Evolutionary conservation across 2,797 vertebrate species (phyloP).

Genomic region (Cottoperca gobio): DNA sequence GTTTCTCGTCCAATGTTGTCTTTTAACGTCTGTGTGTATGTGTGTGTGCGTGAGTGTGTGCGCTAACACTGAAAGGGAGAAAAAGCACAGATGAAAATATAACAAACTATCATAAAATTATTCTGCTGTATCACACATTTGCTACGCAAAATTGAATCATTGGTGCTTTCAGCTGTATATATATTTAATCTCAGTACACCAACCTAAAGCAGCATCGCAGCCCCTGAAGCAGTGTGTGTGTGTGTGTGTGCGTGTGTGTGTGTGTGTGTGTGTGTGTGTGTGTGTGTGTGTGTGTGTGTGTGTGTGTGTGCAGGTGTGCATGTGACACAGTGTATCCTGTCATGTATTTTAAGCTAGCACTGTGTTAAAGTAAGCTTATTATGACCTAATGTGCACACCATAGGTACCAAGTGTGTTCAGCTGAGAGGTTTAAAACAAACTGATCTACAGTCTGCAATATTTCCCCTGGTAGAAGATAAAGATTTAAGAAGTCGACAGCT

Average conservation of each 20-base stretch:
- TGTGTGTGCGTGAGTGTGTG: conserved; percentile 30
- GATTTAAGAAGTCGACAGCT: conserved; percentile 46
- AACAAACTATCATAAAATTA: conserved; percentile 50
- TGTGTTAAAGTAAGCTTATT: conserved; percentile 64
- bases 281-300: conserved; percentile 9
- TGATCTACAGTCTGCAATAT: conserved; percentile 51
- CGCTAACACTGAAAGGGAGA: conserved; percentile 42
- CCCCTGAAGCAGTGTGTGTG: conserved; percentile 21
- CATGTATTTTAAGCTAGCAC: conserved; percentile 49
- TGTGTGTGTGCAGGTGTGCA: conserved; percentile 26
- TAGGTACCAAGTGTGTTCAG: conserved; percentile 24
- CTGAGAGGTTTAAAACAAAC: conserved; percentile 30
- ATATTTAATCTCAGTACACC: conserved; percentile 52
- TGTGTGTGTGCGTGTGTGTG: background rate
- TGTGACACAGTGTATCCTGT: conserved; percentile 55
- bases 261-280: background rate
- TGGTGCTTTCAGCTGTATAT: conserved; percentile 66
- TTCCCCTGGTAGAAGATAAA: conserved; percentile 48
- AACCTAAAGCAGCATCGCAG: conserved; percentile 26
- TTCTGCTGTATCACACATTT: conserved; percentile 62
- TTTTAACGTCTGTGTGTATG: conserved; percentile 29
- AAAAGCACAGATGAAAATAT: conserved; percentile 66
- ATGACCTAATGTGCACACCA: conserved; percentile 48
- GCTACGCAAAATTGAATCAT: conserved; percentile 46
- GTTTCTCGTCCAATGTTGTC: no score